Conservation (phyloP, 2,113 vertebrate genomes). For the Microcebus griseorufus region DNA sequence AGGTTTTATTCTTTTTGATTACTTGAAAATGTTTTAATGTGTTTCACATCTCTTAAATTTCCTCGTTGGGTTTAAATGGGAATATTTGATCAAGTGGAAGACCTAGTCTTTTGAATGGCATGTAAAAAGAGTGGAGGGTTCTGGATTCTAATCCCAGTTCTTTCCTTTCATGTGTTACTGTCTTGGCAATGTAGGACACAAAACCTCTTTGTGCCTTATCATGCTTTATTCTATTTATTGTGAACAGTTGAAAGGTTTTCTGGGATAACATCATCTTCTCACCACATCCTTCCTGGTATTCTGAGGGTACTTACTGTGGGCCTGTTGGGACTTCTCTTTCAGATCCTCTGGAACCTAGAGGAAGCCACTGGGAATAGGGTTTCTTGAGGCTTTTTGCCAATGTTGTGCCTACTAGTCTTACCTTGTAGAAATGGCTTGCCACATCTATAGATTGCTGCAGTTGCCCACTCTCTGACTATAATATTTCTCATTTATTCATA, state of each 20-base stretch:
- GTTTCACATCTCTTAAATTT: neutral
- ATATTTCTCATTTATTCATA: neutral
- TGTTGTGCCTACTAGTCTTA: neutral
- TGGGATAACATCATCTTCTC: neutral
- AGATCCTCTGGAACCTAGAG: neutral
- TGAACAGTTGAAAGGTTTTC: neutral
- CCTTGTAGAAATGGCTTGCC: neutral
- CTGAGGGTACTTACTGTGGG: neutral
- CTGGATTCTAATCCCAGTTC: neutral
- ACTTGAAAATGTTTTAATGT: neutral
- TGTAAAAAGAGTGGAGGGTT: neutral
- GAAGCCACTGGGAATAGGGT: neutral
- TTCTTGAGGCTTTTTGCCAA: neutral
- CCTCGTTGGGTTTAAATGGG: neutral
- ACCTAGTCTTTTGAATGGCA: neutral
- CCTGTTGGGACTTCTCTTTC: neutral
- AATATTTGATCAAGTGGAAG: neutral
- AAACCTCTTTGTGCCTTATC: neutral
- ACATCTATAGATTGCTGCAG: rapidly evolving
- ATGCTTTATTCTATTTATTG: neutral
- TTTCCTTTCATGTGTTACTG: neutral
- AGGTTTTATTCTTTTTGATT: neutral
- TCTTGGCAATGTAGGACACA: neutral
- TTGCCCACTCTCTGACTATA: neutral
- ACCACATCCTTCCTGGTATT: neutral